Conservation (phyloP, 2,113 vertebrate species). For the Myocastor coypus region DNA sequence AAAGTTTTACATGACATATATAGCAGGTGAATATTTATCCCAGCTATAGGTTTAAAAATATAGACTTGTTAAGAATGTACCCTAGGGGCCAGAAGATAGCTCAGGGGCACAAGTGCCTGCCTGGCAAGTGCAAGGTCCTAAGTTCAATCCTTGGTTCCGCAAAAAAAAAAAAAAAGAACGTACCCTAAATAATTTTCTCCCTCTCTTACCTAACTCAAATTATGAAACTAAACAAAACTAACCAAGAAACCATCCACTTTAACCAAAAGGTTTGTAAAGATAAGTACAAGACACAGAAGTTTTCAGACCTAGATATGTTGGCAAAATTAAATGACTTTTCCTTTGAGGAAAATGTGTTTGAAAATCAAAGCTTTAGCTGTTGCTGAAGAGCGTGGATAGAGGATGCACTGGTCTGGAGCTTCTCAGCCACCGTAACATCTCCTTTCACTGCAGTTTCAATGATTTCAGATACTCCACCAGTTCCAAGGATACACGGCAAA, state of each 20-base stretch:
- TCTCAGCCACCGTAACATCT: conserved; percentile 86
- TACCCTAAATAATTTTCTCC: background rate
- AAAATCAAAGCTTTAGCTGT: conserved; percentile 90
- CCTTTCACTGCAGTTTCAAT: conserved; percentile 85
- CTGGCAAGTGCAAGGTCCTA: too few relatives aligned
- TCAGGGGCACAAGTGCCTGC: too few relatives aligned
- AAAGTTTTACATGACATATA: conserved; percentile 35
- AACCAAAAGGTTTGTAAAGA: conserved; percentile 53
- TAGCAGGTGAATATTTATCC: background rate
- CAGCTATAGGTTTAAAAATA: conserved; percentile 29
- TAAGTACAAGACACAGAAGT: conserved; percentile 52
- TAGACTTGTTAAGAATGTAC: background rate
- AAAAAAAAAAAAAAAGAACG: too few relatives aligned
- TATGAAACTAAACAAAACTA: conserved; percentile 49
- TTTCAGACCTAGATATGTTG: background rate
- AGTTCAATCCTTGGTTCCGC: too few relatives aligned
- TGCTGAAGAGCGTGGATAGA: conserved; percentile 90
- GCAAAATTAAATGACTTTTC: conserved; percentile 31
- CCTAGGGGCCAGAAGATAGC: too few relatives aligned
- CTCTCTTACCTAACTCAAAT: conserved; percentile 41
- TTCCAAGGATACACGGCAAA: conserved; percentile 93
- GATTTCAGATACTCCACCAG: conserved; percentile 88
- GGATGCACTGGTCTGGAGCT: conserved; percentile 89
- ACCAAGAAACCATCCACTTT: background rate
- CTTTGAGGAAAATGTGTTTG: background rate